phyloP scores from a whole-genome alignment of 2,113 vertebrate species.

The Sciurus niger region DNA sequence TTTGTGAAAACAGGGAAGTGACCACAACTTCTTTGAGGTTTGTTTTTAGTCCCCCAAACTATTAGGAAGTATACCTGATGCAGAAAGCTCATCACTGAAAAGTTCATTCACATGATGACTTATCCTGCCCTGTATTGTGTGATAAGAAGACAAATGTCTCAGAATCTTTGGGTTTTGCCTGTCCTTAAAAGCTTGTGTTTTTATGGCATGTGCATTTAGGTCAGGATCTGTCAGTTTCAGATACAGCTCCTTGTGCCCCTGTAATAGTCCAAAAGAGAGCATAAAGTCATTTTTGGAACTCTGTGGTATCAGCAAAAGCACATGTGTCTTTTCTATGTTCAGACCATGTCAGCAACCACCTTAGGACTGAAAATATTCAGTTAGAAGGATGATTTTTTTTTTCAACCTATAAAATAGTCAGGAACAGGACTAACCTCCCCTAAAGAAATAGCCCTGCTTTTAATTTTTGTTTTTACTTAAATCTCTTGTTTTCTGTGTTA shows the following conservation, averaged over 20 bases:
- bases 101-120: neutral
- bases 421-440: conserved; percentile 59
- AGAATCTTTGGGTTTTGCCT: neutral
- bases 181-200: conserved; percentile 27
- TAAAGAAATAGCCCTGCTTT: conserved; percentile 62
- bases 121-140: neutral
- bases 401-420: conserved; percentile 86
- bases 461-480: conserved; percentile 67
- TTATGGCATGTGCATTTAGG: conserved; percentile 33
- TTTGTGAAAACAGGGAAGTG: neutral
- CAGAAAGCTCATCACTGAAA: neutral
- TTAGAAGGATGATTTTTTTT: conserved; percentile 89
- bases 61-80: neutral
- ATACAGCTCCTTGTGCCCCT: conserved; percentile 63
- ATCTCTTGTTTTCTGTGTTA: neutral
- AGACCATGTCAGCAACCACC: conserved; percentile 68
- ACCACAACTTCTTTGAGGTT: neutral
- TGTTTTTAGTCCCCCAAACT: neutral
- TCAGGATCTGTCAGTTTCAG: conserved; percentile 43
- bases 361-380: conserved; percentile 87
- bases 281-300: conserved; percentile 78
- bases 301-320: conserved; percentile 48
- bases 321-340: conserved; percentile 40
- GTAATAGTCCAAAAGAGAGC: conserved; percentile 51
- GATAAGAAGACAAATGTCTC: neutral